Evolutionary conservation across 2,888 invertebrate species (phyloP).

Genomic region (Thereva nobilitata): DNA sequence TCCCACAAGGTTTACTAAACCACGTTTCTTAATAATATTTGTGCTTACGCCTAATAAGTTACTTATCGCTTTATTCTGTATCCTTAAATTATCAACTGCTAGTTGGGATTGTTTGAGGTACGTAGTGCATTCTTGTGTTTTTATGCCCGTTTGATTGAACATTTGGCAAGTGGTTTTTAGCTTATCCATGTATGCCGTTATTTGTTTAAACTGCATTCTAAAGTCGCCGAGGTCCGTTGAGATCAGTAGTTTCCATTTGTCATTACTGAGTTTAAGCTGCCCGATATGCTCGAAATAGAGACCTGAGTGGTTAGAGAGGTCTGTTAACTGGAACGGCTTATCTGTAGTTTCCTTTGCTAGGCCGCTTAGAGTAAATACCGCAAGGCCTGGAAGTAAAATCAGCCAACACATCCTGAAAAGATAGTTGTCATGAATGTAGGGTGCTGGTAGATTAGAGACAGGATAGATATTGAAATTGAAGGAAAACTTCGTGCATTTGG

Average conservation of each 20-base stretch:
- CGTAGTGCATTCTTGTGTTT: background rate
- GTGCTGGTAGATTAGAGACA: too few relatives aligned
- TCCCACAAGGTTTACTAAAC: conserved; percentile 1
- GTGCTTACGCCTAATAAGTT: background rate
- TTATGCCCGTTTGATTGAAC: background rate
- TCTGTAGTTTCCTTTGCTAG: too few relatives aligned
- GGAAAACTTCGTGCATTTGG: too few relatives aligned
- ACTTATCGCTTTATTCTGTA: conserved; percentile 1
- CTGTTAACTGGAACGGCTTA: too few relatives aligned
- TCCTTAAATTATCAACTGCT: background rate
- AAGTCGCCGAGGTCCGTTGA: too few relatives aligned
- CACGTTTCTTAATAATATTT: background rate
- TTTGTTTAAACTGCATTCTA: conserved; percentile 8
- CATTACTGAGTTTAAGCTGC: background rate
- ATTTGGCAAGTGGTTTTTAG: background rate
- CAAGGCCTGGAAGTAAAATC: too few relatives aligned
- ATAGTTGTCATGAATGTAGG: too few relatives aligned
- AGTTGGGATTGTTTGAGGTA: background rate
- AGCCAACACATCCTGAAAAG: too few relatives aligned
- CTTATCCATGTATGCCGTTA: background rate
- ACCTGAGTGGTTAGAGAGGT: background rate
- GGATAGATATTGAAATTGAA: too few relatives aligned
- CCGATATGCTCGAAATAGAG: background rate
- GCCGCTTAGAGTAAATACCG: too few relatives aligned
- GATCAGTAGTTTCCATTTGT: background rate